Evolutionary conservation across 2,797 vertebrate species (phyloP), one percentile per base, ranked within the genome.

Genomic region (Sparidentex hasta): DNA sequence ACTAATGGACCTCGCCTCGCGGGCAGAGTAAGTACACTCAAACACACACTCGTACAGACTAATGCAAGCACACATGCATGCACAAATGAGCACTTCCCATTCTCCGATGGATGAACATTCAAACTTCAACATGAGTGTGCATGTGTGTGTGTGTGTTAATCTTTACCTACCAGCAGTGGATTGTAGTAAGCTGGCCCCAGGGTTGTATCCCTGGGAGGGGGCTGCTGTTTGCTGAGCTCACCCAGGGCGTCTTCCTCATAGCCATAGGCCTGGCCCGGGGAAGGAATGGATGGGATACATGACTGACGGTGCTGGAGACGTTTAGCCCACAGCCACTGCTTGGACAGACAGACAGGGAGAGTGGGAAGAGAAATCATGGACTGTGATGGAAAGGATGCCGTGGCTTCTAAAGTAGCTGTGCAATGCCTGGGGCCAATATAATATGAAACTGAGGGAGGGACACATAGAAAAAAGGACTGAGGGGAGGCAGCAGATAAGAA

Each of bases 141-240:
- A 16, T 65, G 55, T 61, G 59, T 65, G 57, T 52, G 65, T 41
- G 65, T 41, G 55, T 64, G 71, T 78, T 29, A 29, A 17, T 71
- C 56, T 23, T 7, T 63, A 41, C 92, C 94, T 89, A 96, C 96
- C 90, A 87, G 79, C n/a, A 81, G 76, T 11, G 92, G 94, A 38
- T 57, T 90, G 90, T 96, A 96, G 81, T 89, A 97, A n/a, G 95
- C 95, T 57, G 97, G 96, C 38, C 96, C 96, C 51, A 97, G 82
- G 29, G 90, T 96, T 74, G 54, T 61, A 65, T 97, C 97, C 74
- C 27, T 92, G 47, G 61, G 33, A 81, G 95, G 94, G 33, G 94
- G 91, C 38, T 48, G 78, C 52, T 93, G 90, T 81, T 91, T 96
- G 69, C 85, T 57, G 62, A 97, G 91, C 56, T 89, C 84, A 67